Evolutionary conservation across 2,888 invertebrate species (phyloP).

Genomic region (Cryptus armator): DNA sequence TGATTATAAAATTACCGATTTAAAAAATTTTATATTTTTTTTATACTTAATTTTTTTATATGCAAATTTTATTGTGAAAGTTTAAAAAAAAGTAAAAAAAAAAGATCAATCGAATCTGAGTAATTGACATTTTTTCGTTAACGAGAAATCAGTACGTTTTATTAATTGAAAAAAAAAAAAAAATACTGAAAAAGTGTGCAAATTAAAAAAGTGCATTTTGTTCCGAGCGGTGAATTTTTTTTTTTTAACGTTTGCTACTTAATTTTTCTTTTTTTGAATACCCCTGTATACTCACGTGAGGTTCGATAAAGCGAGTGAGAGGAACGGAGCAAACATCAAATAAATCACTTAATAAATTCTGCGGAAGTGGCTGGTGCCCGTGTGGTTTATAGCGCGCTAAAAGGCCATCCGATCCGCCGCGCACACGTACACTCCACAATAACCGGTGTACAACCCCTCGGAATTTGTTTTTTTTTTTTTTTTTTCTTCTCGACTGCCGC

Average conservation of each 20-base stretch:
- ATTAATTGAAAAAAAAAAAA: conserved; percentile 1
- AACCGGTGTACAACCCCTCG: background rate
- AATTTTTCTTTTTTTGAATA: background rate
- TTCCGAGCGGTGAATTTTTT: background rate
- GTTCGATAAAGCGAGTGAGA: conserved; percentile 57
- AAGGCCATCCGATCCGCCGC: conserved; percentile 74
- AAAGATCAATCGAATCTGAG: background rate
- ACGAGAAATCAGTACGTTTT: background rate
- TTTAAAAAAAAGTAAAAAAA: no score
- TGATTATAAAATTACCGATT: no score
- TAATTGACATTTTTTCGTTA: background rate
- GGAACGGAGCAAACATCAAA: conserved; percentile 79
- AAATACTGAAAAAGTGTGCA: background rate
- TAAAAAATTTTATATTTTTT: no score
- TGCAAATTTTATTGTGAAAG: no score
- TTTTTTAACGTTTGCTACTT: background rate
- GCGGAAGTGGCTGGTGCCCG: conserved; percentile 73
- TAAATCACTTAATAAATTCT: conserved; percentile 82
- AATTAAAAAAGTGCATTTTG: background rate
- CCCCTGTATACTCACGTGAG: background rate
- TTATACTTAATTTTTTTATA: no score
- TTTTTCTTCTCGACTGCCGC: background rate
- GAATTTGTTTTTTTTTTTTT: conserved; percentile 40
- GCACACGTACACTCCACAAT: background rate
- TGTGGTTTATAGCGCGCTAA: conserved; percentile 74